Conservation (phyloP, 2,888 invertebrate species). For the Habroteleia sp. region DNA sequence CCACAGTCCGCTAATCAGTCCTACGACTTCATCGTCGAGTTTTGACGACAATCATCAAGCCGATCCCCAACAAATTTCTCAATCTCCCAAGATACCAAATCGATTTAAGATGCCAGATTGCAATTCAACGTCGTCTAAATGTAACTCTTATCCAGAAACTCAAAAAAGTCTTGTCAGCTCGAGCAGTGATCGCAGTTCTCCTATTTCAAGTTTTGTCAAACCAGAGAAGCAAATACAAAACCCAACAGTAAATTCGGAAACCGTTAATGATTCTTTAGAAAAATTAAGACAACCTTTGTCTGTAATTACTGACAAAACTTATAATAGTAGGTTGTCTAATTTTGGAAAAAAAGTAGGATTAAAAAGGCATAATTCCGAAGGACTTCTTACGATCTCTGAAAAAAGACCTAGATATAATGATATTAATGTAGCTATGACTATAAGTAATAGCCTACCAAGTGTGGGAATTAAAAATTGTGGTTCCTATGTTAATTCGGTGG, state of each 20-base stretch:
- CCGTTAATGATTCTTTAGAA: constrained; percentile 33
- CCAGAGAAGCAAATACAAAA: constrained; percentile 60
- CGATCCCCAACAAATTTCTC: constrained; percentile 73
- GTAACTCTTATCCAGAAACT: constrained; percentile 74
- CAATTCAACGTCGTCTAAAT: constrained; percentile 68
- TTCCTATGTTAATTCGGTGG: constrained; percentile 65
- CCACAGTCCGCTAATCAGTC: constrained; percentile 87
- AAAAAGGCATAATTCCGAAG: constrained; percentile 75
- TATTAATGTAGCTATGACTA: constrained; percentile 69
- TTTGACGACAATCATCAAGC: constrained; percentile 83
- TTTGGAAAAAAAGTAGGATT: constrained; percentile 68
- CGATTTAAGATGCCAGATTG: constrained; percentile 76
- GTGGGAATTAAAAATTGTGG: constrained; percentile 52
- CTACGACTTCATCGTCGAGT: constrained; percentile 87
- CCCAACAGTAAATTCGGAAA: constrained; percentile 39
- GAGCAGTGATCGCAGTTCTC: constrained; percentile 75
- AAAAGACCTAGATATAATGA: constrained; percentile 75
- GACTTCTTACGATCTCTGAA: constrained; percentile 74
- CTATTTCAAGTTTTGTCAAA: constrained; percentile 67
- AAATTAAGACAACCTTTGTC: constrained; percentile 76
- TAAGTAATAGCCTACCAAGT: constrained; percentile 56
- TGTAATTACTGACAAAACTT: constrained; percentile 78
- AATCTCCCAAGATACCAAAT: constrained; percentile 69
- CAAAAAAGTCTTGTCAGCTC: constrained; percentile 79
- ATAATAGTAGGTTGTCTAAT: constrained; percentile 70